Conservation (phyloP, 2,113 vertebrate species). For the Balaeniceps rex region DNA sequence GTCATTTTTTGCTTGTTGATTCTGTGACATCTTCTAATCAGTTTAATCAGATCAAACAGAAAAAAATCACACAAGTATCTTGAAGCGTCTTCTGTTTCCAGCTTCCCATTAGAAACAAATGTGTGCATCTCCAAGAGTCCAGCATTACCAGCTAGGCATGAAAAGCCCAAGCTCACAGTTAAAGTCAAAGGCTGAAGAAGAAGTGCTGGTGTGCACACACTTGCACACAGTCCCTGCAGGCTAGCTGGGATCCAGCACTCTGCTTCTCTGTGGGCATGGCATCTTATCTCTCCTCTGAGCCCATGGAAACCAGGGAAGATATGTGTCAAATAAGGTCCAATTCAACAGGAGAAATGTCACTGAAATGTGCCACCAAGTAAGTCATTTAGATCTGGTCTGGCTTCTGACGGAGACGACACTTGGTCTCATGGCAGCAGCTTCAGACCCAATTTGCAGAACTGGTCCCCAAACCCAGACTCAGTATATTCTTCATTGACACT, state of each 20-base stretch:
- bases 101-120: not conserved
- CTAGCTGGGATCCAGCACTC: not conserved
- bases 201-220: not conserved
- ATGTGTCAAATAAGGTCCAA: not conserved
- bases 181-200: not conserved
- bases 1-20: constrained; percentile 33
- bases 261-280: not conserved
- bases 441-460: not conserved
- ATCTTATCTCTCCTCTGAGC: not conserved
- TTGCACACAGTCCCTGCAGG: not conserved
- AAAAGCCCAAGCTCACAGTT: not conserved
- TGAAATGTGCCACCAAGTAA: not conserved
- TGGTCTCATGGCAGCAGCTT: not conserved
- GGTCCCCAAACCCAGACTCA: not conserved
- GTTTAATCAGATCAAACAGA: constrained; percentile 12
- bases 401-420: not conserved
- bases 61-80: not conserved
- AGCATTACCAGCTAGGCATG: not conserved
- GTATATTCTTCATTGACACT: not conserved
- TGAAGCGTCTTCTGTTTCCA: not conserved
- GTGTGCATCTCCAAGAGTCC: not conserved
- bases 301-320: not conserved
- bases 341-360: not conserved
- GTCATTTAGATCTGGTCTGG: not conserved
- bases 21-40: constrained; percentile 4